Evolutionary conservation across 2,797 vertebrate genomes (phyloP), one percentile per base, ranked within the genome.

Genomic region (Oreochromis grahami): DNA sequence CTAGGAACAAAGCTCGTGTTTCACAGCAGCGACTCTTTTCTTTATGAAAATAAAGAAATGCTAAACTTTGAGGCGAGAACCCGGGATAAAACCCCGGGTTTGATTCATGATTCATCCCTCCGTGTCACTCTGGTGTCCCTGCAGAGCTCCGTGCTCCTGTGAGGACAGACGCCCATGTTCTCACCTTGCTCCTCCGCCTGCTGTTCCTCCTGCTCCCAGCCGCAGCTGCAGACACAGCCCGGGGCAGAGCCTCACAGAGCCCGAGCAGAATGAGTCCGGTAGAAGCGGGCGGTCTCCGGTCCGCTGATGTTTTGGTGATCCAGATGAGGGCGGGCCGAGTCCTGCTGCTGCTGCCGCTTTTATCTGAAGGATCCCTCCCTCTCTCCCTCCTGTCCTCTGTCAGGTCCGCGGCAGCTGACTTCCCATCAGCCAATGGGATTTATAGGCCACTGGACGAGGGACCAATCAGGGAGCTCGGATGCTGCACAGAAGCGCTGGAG

Each of bases 381-480:
- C 78, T 53, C 68, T 58, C 82, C 41, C 52, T 50, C 76, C 78
- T 68, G 88, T 86, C 85, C 74, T 84, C 91, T 13, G 11, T 83
- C 84, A 81, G 84, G 90, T 90, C 88, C 78, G 82, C 86, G 60
- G 86, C 87, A 90, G 87, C 80, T 87, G 87, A 92, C 88, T 79
- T 32, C 0, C 5, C 4, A 21, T 29, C 81, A 88, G 63, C 94
- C 93, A 95, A 93, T 93, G 3, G n/a, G 68, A 13, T 60, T 84
- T 29, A 8, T 74, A 78, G 81, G 84, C 85, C 86, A 76, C 55
- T 4, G 70, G 51, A 0, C 1, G 38, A 79, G 4, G 70, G 72
- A 48, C 92, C 93, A 94, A 93, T 93, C 82, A 87, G 56, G 77
- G 38, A 76, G 81, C 5, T 2, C 63, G 85, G 89, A 89, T 92